Base-by-base conservation (phyloP, 2,888 invertebrate genomes). In the Philereme vetulata region DNA sequence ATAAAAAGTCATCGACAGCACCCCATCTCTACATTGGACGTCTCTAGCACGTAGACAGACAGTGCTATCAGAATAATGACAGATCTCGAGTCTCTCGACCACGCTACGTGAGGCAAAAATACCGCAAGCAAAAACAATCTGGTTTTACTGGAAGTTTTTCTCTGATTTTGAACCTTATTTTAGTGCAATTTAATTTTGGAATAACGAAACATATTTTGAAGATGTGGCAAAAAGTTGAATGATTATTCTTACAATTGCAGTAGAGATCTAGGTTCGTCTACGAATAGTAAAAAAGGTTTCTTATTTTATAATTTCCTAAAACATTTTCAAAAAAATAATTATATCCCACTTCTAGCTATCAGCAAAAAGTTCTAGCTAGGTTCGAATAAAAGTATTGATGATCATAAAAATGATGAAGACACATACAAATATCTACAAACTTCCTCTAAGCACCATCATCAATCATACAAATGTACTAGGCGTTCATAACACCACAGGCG, bases 51-150 rank as follows among this genome's bases (percentile, higher is more conserved):
- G 90, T 88, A 84, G 78, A 82, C 86, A 77, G 85, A 82, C 84
- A 77, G 86, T 87, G 86, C 89, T 90, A 92, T 91, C 92, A 88
- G 81, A 81, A 84, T 91, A 91, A 92, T 92, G 91, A 91, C 91
- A 90, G 91, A 90, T 91, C 90, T 85, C 80, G 75, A 78, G 76
- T 63, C 78, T 63, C 78, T 64, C 78, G 79, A 78, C 81, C 78
- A 72, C 75, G 76, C 75, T 86, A 90, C 91, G 91, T 90, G 90
- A 81, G 80, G 79, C 78, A 76, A 81, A 84, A 84, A 88, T 84
- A 85, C 86, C 86, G 86, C 86, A 86, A 85, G 64, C 57, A 57
- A 62, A 62, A 60, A 56, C 51, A 43, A 56, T 58, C 35, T 50
- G 53, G 11, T 42, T 53, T 57, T 51, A 10, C 48, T 56, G 7